Evolutionary conservation across 1,140 invertebrate species (phyloP).

Genomic region (Globodera rostochiensis): DNA sequence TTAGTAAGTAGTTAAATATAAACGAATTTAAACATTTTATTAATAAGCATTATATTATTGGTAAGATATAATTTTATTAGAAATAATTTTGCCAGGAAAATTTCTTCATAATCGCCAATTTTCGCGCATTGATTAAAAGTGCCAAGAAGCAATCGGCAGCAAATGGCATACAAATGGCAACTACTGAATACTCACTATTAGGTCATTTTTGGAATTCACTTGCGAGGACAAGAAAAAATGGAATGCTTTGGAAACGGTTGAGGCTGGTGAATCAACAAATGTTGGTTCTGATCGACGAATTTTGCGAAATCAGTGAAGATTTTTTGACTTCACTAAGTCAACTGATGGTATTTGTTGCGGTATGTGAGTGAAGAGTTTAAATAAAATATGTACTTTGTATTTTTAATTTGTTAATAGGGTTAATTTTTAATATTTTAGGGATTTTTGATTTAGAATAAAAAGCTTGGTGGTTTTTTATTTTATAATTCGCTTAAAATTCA

Average conservation of each 20-base stretch:
- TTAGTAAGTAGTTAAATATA: no score
- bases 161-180: background rate
- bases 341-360: background rate
- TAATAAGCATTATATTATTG: no score
- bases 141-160: background rate
- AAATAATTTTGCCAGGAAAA: background rate
- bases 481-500: background rate
- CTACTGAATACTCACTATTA: background rate
- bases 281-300: background rate
- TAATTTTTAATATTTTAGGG: no score
- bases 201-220: background rate
- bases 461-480: no score
- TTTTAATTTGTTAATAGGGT: no score
- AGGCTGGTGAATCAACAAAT: background rate
- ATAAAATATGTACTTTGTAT: no score
- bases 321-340: background rate
- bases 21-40: no score
- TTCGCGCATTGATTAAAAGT: background rate
- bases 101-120: background rate
- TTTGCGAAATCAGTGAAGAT: background rate
- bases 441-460: no score
- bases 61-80: background rate
- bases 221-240: background rate
- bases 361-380: no score
- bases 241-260: background rate